Base-by-base conservation (phyloP, 1,140 invertebrate genomes). In the Zaprionus davidi region DNA sequence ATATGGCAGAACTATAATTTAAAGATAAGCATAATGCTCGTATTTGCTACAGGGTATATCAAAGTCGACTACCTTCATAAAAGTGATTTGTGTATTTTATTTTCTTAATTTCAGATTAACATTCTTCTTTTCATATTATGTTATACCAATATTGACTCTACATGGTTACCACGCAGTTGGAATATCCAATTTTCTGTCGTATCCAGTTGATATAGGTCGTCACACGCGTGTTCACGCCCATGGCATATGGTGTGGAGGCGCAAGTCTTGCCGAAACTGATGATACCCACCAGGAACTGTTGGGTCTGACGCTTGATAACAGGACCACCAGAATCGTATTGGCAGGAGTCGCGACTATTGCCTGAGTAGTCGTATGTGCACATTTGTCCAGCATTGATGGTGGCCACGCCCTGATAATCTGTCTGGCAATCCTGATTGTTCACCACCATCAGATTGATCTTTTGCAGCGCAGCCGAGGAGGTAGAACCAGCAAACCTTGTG, bases 191-290 rank as follows among this genome's bases (percentile, higher is more conserved):
- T 2, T 81, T 78, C 15, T 74, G 53, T 0, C 70, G 74, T 41
- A 97, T 96, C 96, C 96, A 97, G 65, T 93, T 92, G 4, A 96
- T 53, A 81, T 95, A 96, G 12, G 94, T 92, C 0, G 95, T 94
- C 0, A 96, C 94, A 31, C 96, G 93, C 0, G 96, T 96, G 78
- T 96, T 96, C 1, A 96, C 93, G 0, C 95, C 95, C 6, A 95
- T 95, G 1, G 87, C 57, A 57, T 92, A 87, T 2, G 91, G 70
- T 17, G 91, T 63, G 17, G 26, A 46, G 0, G 93, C 95, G 81
- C 95, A 96, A 12, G 82, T 88, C 60, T 93, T 93, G 9, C 95
- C 95, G 81, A 95, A 96, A 2, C 95, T 96, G 3, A 95, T 95
- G 2, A 96, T 86, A 0, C 95, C 95, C 22, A 95, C 60, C 0